Conservation (phyloP, 2,888 invertebrate species). For the Tachystola acroxantha region DNA sequence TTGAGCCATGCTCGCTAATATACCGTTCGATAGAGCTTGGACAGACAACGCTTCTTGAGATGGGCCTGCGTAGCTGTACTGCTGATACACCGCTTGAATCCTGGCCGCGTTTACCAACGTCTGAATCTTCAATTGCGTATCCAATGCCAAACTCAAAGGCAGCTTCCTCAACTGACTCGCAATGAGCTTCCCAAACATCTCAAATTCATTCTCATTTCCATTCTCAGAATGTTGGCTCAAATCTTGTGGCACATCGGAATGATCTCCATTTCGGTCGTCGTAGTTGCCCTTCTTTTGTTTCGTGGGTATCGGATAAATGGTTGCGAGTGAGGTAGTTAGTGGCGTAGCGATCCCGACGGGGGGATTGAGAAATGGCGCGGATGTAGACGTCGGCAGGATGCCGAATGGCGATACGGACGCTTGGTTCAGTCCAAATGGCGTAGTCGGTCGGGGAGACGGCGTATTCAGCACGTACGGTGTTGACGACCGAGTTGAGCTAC, state of each 20-base stretch:
- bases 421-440: slow-evolving; percentile 64
- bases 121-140: slow-evolving; percentile 69
- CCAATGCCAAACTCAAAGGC: slow-evolving; percentile 63
- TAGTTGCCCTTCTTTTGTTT: slow-evolving; percentile 61
- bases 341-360: slow-evolving; percentile 72
- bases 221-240: slow-evolving; percentile 67
- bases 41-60: slow-evolving; percentile 67
- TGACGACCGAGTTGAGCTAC: slow-evolving; percentile 65
- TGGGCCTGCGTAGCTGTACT: slow-evolving; percentile 69
- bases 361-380: slow-evolving; percentile 63
- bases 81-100: slow-evolving; percentile 70
- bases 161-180: slow-evolving; percentile 67
- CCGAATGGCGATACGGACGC: slow-evolving; percentile 49
- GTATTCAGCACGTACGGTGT: slow-evolving; percentile 70
- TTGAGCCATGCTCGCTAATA: slow-evolving; percentile 62
- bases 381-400: slow-evolving; percentile 56
- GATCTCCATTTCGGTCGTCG: slow-evolving; percentile 48
- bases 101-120: slow-evolving; percentile 66
- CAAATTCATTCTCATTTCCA: slow-evolving; percentile 69
- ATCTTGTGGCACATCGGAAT: slow-evolving; percentile 60
- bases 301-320: slow-evolving; percentile 61
- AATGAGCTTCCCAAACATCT: slow-evolving; percentile 71
- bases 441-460: slow-evolving; percentile 65
- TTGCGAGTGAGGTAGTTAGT: slow-evolving; percentile 63
- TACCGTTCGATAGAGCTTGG: slow-evolving; percentile 67